Conservation (phyloP, 2,113 vertebrate genomes). For the Phainopepla nitens region DNA sequence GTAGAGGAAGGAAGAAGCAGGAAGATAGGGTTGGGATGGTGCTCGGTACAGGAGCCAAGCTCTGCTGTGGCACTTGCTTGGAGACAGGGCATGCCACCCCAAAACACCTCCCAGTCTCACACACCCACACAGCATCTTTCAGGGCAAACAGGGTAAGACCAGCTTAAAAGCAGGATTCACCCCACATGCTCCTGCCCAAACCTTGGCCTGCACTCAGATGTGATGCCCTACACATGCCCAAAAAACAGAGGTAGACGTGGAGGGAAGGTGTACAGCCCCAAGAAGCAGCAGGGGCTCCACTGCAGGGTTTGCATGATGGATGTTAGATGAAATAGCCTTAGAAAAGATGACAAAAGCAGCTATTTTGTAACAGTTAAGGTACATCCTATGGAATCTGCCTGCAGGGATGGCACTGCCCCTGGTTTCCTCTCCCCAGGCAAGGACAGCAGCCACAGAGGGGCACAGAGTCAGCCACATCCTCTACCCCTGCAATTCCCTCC, state of each 20-base stretch:
- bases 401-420: background rate
- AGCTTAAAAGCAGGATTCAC: background rate
- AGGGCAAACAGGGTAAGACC: background rate
- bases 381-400: background rate
- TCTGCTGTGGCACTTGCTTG: background rate
- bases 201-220: background rate
- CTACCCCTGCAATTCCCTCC: background rate
- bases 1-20: background rate
- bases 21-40: background rate
- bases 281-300: background rate
- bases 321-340: background rate
- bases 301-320: background rate
- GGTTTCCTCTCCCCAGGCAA: background rate
- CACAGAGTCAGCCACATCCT: background rate
- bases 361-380: background rate
- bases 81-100: background rate
- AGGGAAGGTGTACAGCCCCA: background rate
- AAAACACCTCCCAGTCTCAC: background rate
- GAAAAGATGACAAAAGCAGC: fast-evolving
- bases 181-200: background rate
- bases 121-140: fast-evolving
- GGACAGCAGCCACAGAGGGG: background rate
- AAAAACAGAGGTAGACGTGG: background rate
- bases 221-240: background rate
- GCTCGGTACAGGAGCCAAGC: background rate